Percentiles rank a stretch among this genome's conserved stretches.
These are phyloP conservation scores for Nymphalis c-album DNA, from an alignment of 2,888 invertebrate species.

Conservation along the genomic window DNA sequence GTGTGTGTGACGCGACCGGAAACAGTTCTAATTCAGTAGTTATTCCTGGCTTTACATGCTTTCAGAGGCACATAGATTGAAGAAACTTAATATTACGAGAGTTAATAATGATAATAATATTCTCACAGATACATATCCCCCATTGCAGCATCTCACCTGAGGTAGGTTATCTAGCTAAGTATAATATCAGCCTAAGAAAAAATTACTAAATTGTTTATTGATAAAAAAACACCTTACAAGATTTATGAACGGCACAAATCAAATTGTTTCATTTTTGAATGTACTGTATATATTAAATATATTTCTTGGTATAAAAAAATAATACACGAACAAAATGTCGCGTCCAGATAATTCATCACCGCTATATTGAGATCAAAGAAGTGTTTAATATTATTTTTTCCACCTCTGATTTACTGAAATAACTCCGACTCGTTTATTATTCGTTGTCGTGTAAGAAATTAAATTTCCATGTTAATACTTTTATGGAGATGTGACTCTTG, in stretches of 20 bases:
- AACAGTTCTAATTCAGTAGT: too few relatives aligned
- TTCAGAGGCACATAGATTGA: too few relatives aligned
- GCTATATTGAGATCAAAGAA: slow-evolving; percentile 39
- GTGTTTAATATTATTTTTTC: slow-evolving; percentile 29
- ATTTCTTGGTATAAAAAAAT: not conserved
- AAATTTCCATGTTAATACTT: slow-evolving; percentile 33
- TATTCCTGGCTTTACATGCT: too few relatives aligned
- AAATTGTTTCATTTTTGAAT: not conserved
- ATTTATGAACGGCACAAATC: not conserved
- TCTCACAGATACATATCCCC: too few relatives aligned
- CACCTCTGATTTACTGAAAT: slow-evolving; percentile 31
- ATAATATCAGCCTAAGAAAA: too few relatives aligned
- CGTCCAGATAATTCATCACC: slow-evolving; percentile 35
- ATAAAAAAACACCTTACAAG: not conserved
- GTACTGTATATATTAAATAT: not conserved
- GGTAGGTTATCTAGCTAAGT: too few relatives aligned
- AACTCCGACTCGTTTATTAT: slow-evolving; percentile 37
- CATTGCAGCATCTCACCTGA: too few relatives aligned
- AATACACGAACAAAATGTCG: slow-evolving; percentile 18
- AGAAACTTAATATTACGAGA: too few relatives aligned
- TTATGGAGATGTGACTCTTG: slow-evolving; percentile 11
- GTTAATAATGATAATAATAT: too few relatives aligned
- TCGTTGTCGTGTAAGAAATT: slow-evolving; percentile 31
- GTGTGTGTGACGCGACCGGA: too few relatives aligned
- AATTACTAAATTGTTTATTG: too few relatives aligned